phyloP scores from a whole-genome alignment of 2,113 vertebrate species.

The Lagopus leucura region DNA sequence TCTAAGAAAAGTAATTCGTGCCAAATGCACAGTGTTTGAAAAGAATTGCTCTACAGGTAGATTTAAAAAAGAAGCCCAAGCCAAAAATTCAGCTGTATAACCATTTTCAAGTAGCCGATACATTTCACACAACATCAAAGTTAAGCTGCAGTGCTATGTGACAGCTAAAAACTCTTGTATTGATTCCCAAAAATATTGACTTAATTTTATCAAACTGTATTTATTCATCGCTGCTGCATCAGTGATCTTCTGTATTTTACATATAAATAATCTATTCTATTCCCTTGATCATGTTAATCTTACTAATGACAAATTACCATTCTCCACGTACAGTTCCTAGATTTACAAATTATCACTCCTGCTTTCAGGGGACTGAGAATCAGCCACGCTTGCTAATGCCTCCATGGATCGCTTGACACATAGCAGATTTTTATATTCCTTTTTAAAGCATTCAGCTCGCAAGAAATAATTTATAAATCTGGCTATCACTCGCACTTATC shows the following conservation, averaged over 20 bases:
- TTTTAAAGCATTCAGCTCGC: conserved; percentile 77
- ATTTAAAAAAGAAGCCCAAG: conserved; percentile 4
- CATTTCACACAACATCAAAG: conserved; percentile 26
- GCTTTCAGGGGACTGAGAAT: conserved; percentile 80
- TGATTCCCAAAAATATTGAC: conserved; percentile 48
- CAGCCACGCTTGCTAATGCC: conserved; percentile 78
- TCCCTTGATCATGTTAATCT: conserved; percentile 85
- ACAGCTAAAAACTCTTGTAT: conserved; percentile 19
- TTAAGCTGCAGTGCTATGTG: not conserved
- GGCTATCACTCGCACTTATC: conserved; percentile 73
- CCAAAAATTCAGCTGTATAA: not conserved
- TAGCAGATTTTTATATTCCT: conserved; percentile 75
- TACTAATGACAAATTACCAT: conserved; percentile 87
- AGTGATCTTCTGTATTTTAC: conserved; percentile 79
- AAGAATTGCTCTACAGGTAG: conserved; percentile 17
- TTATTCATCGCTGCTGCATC: conserved; percentile 78
- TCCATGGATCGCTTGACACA: conserved; percentile 76
- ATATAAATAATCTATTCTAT: conserved; percentile 85
- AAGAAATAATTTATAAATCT: conserved; percentile 80
- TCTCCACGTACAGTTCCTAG: conserved; percentile 81
- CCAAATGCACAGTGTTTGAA: conserved; percentile 11
- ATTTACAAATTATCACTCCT: conserved; percentile 83
- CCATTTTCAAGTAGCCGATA: conserved; percentile 14
- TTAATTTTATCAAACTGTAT: conserved; percentile 68
- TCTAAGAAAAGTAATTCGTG: conserved; percentile 1